These are phyloP conservation scores for Ailuropoda melanoleuca DNA, from an alignment of 2,113 vertebrate species.

Conservation along the genomic window DNA sequence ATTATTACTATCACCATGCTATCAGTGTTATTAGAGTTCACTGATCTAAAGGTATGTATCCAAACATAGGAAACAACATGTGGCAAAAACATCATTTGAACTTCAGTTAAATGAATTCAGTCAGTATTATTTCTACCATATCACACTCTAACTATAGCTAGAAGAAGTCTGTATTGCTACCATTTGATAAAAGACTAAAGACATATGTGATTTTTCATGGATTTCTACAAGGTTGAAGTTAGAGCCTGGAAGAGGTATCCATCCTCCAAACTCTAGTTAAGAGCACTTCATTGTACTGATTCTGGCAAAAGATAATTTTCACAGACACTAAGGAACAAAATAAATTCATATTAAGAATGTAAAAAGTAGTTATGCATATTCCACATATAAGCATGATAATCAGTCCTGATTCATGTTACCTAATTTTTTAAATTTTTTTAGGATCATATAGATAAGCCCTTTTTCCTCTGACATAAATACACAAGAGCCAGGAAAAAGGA, in stretches of 20 bases:
- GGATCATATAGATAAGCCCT: background rate
- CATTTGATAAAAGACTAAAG: background rate
- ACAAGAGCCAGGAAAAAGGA: background rate
- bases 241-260: accelerated
- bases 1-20: background rate
- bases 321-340: background rate
- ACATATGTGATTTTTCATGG: background rate
- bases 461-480: background rate
- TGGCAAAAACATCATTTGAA: background rate
- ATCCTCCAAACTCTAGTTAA: background rate
- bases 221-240: background rate
- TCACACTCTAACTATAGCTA: background rate
- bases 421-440: background rate
- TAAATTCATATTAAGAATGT: background rate
- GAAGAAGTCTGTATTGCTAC: background rate
- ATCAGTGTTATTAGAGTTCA: background rate
- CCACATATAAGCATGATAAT: background rate
- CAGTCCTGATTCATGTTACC: background rate
- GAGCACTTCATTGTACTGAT: background rate
- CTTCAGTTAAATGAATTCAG: background rate
- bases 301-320: background rate
- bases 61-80: background rate
- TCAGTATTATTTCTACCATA: background rate
- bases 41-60: background rate
- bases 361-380: background rate